Evolutionary conservation across 2,797 vertebrate species (phyloP), one percentile per base, ranked within the genome.

Genomic region (Pantherophis vulpinus): DNA sequence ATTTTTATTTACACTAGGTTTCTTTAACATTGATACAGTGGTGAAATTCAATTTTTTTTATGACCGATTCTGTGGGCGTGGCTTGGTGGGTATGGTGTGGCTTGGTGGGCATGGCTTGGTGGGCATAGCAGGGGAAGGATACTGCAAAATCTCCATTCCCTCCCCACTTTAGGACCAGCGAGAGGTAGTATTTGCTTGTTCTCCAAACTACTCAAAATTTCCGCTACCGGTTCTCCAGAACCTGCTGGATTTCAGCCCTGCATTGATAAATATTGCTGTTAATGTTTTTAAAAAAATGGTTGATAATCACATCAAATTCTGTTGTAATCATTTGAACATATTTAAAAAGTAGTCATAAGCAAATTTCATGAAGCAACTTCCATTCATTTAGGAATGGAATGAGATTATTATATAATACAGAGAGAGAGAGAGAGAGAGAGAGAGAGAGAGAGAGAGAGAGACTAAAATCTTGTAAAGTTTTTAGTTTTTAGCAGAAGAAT

Each of bases 371-470:
- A 37, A 66, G 12, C 54, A 70, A 37, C 7, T 23, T 79, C 70
- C 8, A 37, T 37, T 79, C 29, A 66, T 66, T n/a, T 66, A 66
- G 63, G 29, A 66, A 66, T 66, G 13, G 29, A 66, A n/a, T n/a
- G 13, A 66, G 63, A 66, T 66, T n/a, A 66, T 66, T 66, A n/a
- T n/a, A n/a, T 66, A 66, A 66, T 66, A n/a, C 63, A 66, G 1
- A 55, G 12, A 66, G 32, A 32, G 1, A n/a, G 11, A n/a, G 1
- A n/a, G 11, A 6, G 1, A 61, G 10, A 55, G 29, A 66, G 32
- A 32, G 1, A n/a, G 11, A n/a, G 1, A n/a, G 11, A 14, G 0
- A 61, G 1, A 61, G 12, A n/a, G 12, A 66, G 32, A 1, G 16
- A 7, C 9, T 79, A 79, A 79, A 42, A 42, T 79, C 32, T 79